Evolutionary conservation across 2,113 vertebrate species (phyloP).

Genomic region (Hymenochirus boettgeri): DNA sequence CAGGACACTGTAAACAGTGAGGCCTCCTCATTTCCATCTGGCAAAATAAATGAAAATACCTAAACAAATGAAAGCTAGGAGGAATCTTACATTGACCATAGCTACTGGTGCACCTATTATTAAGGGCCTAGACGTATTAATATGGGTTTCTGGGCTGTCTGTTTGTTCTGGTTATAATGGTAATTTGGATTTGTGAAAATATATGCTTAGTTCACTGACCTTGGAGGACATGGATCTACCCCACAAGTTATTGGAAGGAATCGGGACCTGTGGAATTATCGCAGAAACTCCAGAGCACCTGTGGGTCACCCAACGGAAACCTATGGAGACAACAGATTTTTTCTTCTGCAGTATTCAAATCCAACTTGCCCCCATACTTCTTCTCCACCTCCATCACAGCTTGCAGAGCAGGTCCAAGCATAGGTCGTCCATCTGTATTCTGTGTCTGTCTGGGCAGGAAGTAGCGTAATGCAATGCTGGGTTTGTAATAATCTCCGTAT

Average conservation of each 20-base stretch:
- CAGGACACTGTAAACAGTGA: conserved; percentile 29
- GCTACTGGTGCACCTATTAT: too few relatives aligned
- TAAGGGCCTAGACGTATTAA: too few relatives aligned
- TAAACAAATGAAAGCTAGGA: too few relatives aligned
- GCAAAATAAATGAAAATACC: too few relatives aligned
- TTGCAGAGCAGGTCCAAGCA: conserved; percentile 73
- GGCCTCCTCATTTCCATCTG: conserved; percentile 21
- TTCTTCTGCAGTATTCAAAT: too few relatives aligned
- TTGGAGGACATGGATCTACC: conserved; percentile 64
- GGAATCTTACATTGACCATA: not conserved
- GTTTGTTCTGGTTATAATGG: too few relatives aligned
- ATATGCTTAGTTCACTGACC: too few relatives aligned
- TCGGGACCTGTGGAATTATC: conserved; percentile 45
- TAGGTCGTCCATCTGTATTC: conserved; percentile 61
- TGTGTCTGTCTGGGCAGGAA: conserved; percentile 56
- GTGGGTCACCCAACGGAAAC: conserved; percentile 56
- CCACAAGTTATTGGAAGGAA: conserved; percentile 57
- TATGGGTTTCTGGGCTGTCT: too few relatives aligned
- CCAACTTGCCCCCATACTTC: too few relatives aligned
- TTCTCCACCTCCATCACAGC: conserved; percentile 80
- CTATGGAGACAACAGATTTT: conserved; percentile 59
- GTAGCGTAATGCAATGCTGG: conserved; percentile 81
- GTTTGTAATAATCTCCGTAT: conserved; percentile 73
- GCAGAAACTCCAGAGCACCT: conserved; percentile 74
- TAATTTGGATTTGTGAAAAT: too few relatives aligned